phyloP scores from a whole-genome alignment of 2,797 vertebrate species.

The Babyrousa celebensis region DNA sequence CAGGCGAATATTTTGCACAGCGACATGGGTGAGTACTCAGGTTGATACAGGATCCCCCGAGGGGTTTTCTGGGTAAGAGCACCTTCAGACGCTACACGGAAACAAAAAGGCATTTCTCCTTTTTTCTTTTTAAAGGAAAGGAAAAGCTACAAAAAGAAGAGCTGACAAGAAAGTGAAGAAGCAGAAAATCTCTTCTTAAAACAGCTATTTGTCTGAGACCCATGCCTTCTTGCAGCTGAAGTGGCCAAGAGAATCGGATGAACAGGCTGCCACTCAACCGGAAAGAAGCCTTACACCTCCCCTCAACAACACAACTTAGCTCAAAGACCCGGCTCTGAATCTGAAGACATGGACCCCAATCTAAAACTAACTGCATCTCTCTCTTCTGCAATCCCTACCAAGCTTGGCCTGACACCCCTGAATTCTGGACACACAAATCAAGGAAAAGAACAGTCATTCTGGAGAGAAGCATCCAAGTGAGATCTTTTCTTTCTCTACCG shows the following conservation, averaged over 20 bases:
- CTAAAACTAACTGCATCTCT: background rate
- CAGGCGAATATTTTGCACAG: background rate
- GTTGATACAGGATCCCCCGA: background rate
- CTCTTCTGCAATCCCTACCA: background rate
- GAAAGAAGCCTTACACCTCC: background rate
- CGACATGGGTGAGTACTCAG: background rate
- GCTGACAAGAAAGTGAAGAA: constrained; percentile 7
- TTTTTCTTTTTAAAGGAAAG: constrained; percentile 47
- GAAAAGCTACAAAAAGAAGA: constrained; percentile 22
- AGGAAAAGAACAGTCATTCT: background rate
- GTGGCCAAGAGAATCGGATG: background rate
- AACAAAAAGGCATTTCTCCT: constrained; percentile 41
- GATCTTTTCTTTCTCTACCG: constrained; percentile 41
- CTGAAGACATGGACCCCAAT: background rate
- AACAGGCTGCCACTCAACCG: background rate
- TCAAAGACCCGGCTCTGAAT: background rate
- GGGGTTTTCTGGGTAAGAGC: background rate
- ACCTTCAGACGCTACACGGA: background rate
- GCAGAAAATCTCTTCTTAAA: background rate
- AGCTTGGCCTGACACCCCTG: background rate
- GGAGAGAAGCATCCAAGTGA: constrained; percentile 24
- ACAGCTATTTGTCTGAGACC: constrained; percentile 13
- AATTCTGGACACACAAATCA: constrained; percentile 63
- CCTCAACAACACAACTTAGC: background rate
- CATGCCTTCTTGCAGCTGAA: background rate